Evolutionary conservation across 2,113 vertebrate genomes (phyloP).

Genomic region (Pollimyrus isidori): DNA sequence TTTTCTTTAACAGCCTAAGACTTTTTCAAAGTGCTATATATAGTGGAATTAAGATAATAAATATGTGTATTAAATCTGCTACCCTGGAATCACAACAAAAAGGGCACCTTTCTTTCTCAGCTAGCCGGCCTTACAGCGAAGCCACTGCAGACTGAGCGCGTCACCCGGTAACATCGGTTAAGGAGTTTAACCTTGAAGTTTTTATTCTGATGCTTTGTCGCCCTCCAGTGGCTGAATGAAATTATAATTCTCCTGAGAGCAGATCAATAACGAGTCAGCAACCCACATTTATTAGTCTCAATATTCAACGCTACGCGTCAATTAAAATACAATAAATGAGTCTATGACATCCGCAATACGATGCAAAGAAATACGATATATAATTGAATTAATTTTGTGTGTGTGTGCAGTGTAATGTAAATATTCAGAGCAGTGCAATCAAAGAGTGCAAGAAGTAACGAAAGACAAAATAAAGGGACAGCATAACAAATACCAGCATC

Average conservation of each 20-base stretch:
- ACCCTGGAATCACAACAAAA: neutral
- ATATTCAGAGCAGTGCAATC: neutral
- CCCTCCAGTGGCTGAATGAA: neutral
- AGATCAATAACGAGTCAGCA: neutral
- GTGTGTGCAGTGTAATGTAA: neutral
- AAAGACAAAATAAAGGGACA: neutral
- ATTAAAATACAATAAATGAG: neutral
- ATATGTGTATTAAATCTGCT: neutral
- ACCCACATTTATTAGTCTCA: neutral
- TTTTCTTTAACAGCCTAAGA: neutral
- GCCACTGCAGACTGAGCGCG: no score
- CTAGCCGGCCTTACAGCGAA: neutral
- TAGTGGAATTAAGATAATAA: no score
- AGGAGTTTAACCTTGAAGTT: neutral
- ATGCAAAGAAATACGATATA: neutral
- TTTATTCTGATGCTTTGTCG: neutral
- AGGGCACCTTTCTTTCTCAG: neutral
- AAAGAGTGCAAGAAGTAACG: neutral
- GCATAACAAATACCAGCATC: neutral
- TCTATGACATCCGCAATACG: neutral
- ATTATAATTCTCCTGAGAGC: neutral
- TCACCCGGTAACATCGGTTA: neutral
- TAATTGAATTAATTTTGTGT: neutral
- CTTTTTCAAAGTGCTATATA: no score
- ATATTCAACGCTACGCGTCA: neutral